Conservation (phyloP, 2,113 vertebrate genomes). For the Triplophysa tibetana region DNA sequence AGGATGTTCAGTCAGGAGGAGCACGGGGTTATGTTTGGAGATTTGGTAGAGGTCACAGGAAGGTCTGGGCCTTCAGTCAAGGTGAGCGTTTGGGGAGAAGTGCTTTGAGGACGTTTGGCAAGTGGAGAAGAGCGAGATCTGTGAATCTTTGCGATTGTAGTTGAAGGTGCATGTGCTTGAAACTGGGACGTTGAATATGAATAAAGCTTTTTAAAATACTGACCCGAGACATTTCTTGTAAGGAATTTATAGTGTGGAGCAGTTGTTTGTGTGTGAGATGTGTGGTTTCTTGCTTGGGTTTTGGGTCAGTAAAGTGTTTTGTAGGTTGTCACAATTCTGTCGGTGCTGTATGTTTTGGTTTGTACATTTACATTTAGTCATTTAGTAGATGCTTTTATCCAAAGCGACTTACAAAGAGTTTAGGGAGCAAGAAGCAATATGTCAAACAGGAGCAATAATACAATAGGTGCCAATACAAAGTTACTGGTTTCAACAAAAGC, state of each 20-base stretch:
- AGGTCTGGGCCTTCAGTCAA: neutral
- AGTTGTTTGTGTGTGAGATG: too few relatives aligned
- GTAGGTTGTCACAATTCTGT: too few relatives aligned
- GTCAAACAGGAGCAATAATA: too few relatives aligned
- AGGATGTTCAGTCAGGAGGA: constrained; percentile 64
- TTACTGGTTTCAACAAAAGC: too few relatives aligned
- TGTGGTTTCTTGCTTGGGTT: too few relatives aligned
- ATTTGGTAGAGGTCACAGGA: neutral
- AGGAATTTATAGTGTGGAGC: neutral
- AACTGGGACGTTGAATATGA: neutral
- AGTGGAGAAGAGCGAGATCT: neutral
- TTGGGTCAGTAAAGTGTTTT: too few relatives aligned
- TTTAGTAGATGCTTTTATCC: too few relatives aligned
- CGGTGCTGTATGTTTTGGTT: too few relatives aligned
- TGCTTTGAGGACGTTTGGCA: neutral
- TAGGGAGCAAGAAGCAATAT: too few relatives aligned
- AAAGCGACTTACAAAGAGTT: too few relatives aligned
- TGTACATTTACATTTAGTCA: too few relatives aligned
- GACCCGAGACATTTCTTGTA: neutral
- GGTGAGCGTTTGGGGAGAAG: constrained; percentile 13
- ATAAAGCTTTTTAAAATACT: neutral
- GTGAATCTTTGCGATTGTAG: neutral
- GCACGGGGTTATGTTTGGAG: constrained; percentile 56
- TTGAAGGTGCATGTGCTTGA: neutral
- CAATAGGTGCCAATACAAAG: too few relatives aligned